phyloP scores from a whole-genome alignment of 2,888 invertebrate genomes.

The Tenthredo livida region DNA sequence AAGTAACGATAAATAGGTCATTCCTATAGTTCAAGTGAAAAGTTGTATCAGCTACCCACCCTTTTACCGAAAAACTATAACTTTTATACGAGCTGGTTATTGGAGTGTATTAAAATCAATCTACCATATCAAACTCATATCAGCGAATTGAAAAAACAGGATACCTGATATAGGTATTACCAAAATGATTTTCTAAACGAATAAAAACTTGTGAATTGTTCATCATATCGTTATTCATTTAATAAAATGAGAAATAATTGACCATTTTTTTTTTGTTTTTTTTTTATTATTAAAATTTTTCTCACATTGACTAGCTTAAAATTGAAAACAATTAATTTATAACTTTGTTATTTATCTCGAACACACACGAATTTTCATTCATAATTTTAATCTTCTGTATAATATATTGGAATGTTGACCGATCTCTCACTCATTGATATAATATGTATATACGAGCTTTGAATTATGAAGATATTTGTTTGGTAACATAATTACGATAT shows the following conservation, averaged over 20 bases:
- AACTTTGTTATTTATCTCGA: neutral
- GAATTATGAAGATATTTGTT: conserved; percentile 20
- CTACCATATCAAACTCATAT: neutral
- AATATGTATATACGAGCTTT: neutral
- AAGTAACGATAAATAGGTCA: no score
- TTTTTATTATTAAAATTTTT: conserved; percentile 37
- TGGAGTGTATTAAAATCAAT: neutral
- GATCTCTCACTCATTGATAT: neutral
- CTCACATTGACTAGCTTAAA: conserved; percentile 48
- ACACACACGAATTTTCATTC: neutral
- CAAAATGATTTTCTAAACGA: neutral
- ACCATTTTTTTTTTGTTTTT: neutral
- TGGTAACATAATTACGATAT: conserved; percentile 30
- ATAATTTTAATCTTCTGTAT: neutral
- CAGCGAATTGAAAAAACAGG: neutral
- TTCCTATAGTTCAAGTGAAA: no score
- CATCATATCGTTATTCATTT: neutral
- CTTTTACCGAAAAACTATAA: no score
- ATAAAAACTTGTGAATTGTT: neutral
- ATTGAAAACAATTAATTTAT: conserved; percentile 44
- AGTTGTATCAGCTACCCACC: no score
- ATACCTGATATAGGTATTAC: neutral
- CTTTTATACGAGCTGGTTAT: no score
- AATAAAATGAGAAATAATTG: neutral
- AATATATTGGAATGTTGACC: conserved; percentile 40